phyloP scores from a whole-genome alignment of 2,797 vertebrate species.

The Sardinella longiceps region DNA sequence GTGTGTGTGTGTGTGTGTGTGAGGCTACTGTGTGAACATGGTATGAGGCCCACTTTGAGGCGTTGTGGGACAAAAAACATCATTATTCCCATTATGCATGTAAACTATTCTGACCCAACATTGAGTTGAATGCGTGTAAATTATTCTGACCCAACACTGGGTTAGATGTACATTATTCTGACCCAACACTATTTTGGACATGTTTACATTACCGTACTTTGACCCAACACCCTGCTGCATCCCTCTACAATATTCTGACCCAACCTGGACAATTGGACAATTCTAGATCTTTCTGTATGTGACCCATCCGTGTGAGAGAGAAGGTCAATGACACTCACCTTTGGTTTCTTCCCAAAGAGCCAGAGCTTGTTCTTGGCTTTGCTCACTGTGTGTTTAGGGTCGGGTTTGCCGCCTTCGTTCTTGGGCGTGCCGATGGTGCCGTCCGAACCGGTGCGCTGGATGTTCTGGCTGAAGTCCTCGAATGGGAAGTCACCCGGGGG shows the following conservation, averaged over 20 bases:
- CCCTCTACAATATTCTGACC: too few species aligned
- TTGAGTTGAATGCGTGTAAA: not conserved
- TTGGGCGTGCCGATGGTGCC: constrained; percentile 91
- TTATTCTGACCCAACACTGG: too few species aligned
- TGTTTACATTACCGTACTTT: too few species aligned
- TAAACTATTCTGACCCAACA: not conserved
- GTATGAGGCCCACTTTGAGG: not conserved
- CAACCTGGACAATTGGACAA: not conserved
- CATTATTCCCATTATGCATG: too few species aligned
- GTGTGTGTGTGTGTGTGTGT: too few species aligned
- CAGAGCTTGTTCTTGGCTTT: constrained; percentile 97
- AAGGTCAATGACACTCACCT: constrained; percentile 76
- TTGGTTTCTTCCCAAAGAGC: constrained; percentile 99
- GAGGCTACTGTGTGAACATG: not conserved
- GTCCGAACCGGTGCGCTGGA: constrained; percentile 93
- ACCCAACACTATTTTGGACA: not conserved
- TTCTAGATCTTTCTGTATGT: not conserved
- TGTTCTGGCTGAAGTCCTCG: constrained; percentile 97
- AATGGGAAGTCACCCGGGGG: constrained; percentile 95
- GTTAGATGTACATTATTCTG: too few species aligned
- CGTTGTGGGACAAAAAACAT: not conserved
- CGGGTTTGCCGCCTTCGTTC: constrained; percentile 81
- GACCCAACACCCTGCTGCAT: not conserved
- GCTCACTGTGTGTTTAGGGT: constrained; percentile 86
- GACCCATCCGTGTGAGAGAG: not conserved